Evolutionary conservation across 2,113 vertebrate species (phyloP), one percentile per base, ranked within the genome.

Genomic region (Melanostigma gelatinosum): DNA sequence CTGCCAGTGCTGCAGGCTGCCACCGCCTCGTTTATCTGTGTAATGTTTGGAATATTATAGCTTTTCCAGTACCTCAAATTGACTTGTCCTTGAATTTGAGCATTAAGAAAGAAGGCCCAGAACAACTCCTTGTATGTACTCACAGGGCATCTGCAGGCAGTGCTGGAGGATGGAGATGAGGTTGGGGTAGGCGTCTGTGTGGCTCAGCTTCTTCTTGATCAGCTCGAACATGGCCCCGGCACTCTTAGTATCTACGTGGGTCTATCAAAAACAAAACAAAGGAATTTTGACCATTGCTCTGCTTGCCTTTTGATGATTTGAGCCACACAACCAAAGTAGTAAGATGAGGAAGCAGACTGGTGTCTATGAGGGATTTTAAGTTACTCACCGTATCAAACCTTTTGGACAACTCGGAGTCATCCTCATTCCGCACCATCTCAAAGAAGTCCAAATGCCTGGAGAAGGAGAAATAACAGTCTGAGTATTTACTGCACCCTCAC

Each of bases 361-460:
- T 46, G 18, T 50, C 18, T 18, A 3, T 15, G 27, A 8, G 4
- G 15, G 55, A 71, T 8, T 6, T 1, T 9, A 8, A 29, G 12
- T 48, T 20, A 88, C 97, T 94, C 90, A 99, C 98, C 92, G 95
- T 83, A 84, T 99, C 98, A 92, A 99, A 99, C 65, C 95, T 89
- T 83, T 98, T 98, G 83, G 98, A 97, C 83, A 99, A 91, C 79
- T 97, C 96, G 44, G 96, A 91, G 89, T 99, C 98, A 62, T 99
- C 98, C 90, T 99, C 98, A 60, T 99, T 99, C 84, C 98, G 94
- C 81, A 99, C 97, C 98, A 99, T 98, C 91, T 99, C 98, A 76
- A 99, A 99, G 94, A 99, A 99, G 88, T 99, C 97, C 94, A 99
- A 94, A 90, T 99, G 98, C 87, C 98, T 99, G 63, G 20, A 66